Conservation (phyloP, 2,113 vertebrate species). For the Pyrgilauda ruficollis region DNA sequence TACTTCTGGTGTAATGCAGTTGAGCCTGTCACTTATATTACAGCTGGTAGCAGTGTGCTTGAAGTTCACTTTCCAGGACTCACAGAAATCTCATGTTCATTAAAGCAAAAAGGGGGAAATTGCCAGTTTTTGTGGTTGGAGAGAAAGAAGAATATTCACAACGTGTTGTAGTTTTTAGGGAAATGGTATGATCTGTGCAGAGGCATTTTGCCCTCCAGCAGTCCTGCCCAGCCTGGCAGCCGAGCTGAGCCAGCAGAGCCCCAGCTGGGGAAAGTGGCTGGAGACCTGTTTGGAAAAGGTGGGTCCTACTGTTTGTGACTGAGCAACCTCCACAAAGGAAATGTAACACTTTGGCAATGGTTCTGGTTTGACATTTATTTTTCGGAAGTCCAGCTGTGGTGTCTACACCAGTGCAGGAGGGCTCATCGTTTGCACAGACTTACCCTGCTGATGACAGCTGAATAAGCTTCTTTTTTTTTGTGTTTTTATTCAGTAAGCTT, state of each 20-base stretch:
- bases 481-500: constrained; percentile 67
- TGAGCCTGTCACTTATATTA: neutral
- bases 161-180: neutral
- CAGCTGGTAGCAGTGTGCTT: neutral
- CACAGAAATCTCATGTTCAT: neutral
- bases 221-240: rapidly evolving
- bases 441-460: constrained; percentile 60
- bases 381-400: neutral
- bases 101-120: neutral
- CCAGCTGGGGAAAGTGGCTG: neutral
- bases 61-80: rapidly evolving
- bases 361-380: neutral
- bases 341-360: neutral
- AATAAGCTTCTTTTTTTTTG: constrained; percentile 69
- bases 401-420: neutral
- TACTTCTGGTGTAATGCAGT: neutral
- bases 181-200: rapidly evolving
- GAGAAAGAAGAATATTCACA: neutral
- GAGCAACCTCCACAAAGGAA: neutral
- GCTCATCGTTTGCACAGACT: constrained; percentile 26
- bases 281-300: neutral
- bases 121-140: neutral
- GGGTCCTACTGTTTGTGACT: neutral
- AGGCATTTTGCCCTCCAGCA: neutral
- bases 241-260: neutral